Percentiles rank a stretch among this genome's conserved stretches.
Conservation (phyloP, 2,113 vertebrate species). For the Microcebus murinus region DNA sequence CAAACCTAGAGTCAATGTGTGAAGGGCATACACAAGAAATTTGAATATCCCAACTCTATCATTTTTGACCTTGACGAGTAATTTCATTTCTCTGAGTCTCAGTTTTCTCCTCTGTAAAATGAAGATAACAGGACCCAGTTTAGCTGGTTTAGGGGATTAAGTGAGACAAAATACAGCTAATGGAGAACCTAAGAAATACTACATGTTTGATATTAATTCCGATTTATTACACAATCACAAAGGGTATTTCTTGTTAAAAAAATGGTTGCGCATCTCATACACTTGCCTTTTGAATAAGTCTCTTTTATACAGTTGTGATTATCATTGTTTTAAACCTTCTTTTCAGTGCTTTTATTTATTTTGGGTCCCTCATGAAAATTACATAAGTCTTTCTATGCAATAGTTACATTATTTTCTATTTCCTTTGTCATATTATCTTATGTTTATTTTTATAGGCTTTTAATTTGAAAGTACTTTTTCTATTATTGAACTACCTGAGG, state of each 20-base stretch:
- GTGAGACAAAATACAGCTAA: background rate
- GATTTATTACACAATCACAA: background rate
- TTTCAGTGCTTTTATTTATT: conserved; percentile 11
- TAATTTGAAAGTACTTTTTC: conserved; percentile 21
- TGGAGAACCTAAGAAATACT: conserved; percentile 1
- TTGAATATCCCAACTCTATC: background rate
- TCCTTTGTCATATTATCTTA: conserved; percentile 3
- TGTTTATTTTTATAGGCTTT: background rate
- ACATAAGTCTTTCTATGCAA: background rate
- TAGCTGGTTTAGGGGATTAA: background rate
- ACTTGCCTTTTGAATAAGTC: background rate
- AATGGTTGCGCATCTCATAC: background rate
- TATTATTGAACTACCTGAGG: background rate
- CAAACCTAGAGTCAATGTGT: background rate
- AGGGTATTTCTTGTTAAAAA: background rate
- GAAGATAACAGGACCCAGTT: background rate
- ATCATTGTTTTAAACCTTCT: background rate
- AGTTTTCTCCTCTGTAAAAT: background rate
- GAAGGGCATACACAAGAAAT: background rate
- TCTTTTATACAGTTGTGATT: background rate
- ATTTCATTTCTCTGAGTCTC: background rate
- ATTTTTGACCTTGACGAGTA: background rate
- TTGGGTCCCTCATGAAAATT: background rate
- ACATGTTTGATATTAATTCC: background rate
- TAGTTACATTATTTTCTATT: conserved; percentile 27